phyloP scores from a whole-genome alignment of 2,113 vertebrate genomes.

The Suricata suricatta region DNA sequence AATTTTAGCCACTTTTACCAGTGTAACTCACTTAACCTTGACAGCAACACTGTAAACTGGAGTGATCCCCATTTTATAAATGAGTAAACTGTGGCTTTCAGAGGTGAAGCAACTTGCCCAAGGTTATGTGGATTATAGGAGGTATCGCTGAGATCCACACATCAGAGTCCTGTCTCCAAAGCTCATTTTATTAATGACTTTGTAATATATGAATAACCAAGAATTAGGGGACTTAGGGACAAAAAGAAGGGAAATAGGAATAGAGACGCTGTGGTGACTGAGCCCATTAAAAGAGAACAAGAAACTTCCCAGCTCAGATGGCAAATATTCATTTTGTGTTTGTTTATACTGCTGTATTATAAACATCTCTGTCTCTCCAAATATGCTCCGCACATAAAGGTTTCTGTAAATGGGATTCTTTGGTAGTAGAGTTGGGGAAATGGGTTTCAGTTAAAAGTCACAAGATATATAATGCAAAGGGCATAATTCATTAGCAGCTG shows the following conservation, averaged over 20 bases:
- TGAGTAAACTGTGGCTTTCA: not conserved
- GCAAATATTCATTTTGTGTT: not conserved
- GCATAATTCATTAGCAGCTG: not conserved
- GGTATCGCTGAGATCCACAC: not conserved
- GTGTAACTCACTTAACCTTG: not conserved
- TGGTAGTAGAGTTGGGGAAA: not conserved
- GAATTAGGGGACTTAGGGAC: not conserved
- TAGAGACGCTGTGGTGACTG: not conserved
- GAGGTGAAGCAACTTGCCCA: not conserved
- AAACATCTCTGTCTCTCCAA: not conserved
- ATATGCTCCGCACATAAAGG: not conserved
- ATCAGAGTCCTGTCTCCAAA: not conserved
- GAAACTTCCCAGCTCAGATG: not conserved
- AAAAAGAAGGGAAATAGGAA: not conserved
- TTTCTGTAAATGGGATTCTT: not conserved
- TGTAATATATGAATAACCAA: not conserved
- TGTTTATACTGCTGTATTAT: not conserved
- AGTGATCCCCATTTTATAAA: not conserved
- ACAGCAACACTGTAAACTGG: not conserved
- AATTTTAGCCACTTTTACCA: too few relatives aligned
- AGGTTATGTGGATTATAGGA: not conserved
- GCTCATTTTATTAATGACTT: not conserved
- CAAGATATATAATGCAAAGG: not conserved
- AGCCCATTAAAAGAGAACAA: not conserved
- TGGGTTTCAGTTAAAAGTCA: not conserved